Percentiles rank a stretch among this genome's conserved stretches.
These are phyloP conservation scores for Antedon bifida DNA, from an alignment of 35 echinoderm and acorn worm genomes.

Conservation along the genomic window DNA sequence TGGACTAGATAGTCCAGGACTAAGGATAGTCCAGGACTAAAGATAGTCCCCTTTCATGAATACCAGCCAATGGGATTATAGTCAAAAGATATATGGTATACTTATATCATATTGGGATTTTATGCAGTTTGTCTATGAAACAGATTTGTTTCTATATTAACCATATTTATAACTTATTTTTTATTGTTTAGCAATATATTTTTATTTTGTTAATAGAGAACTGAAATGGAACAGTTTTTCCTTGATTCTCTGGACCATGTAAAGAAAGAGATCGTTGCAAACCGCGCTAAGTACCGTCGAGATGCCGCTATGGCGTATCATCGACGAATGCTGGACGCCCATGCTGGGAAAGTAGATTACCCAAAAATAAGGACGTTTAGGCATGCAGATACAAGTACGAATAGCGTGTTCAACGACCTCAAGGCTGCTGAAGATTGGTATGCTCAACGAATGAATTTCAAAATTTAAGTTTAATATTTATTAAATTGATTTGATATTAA, in stretches of 20 bases:
- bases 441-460: background rate
- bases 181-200: background rate
- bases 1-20: too few relatives aligned
- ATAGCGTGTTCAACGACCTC: constrained; percentile 82
- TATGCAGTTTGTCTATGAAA: too few relatives aligned
- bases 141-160: too few relatives aligned
- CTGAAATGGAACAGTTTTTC: constrained; percentile 98
- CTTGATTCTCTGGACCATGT: constrained; percentile 80
- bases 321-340: constrained; percentile 86
- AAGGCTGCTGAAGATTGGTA: constrained; percentile 92
- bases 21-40: too few relatives aligned
- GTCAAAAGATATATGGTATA: too few relatives aligned
- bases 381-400: constrained; percentile 68
- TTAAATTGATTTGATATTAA: background rate
- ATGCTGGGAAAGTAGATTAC: constrained; percentile 45
- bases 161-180: too few relatives aligned
- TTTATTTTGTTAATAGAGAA: constrained; percentile 35
- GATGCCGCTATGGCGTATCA: constrained; percentile 62
- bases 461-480: too few relatives aligned
- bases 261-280: constrained; percentile 85
- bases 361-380: constrained; percentile 82
- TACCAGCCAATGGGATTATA: too few relatives aligned
- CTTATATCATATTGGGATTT: too few relatives aligned
- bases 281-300: constrained; percentile 72
- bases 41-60: too few relatives aligned